phyloP scores from a whole-genome alignment of 1,140 invertebrate species.

The Heliconius hermathena region DNA sequence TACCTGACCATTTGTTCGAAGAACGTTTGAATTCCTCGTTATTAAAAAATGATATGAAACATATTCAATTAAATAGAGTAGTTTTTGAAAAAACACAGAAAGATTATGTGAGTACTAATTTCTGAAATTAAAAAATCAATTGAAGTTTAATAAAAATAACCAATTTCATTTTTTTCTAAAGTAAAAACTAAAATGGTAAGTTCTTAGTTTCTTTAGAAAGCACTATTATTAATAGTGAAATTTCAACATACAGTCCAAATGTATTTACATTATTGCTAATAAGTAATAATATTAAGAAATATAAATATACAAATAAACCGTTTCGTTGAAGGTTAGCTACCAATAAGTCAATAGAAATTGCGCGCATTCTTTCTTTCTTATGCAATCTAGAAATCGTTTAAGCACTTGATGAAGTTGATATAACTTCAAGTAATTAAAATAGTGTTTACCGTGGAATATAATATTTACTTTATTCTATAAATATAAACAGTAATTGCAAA shows the following conservation, averaged over 20 bases:
- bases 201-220: no score
- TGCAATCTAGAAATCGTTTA: neutral
- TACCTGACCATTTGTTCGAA: constrained; percentile 70
- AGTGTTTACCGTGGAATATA: no score
- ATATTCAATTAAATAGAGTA: constrained; percentile 54
- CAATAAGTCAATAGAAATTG: neutral
- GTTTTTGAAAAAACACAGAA: constrained; percentile 63
- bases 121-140: no score
- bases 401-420: no score
- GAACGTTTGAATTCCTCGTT: constrained; percentile 64
- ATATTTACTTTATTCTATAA: no score
- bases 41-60: constrained; percentile 67
- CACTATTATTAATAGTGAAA: no score
- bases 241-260: no score
- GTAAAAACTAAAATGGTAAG: no score
- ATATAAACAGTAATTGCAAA: no score
- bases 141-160: no score
- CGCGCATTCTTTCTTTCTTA: neutral
- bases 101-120: constrained; percentile 60
- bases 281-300: neutral
- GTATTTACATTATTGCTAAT: neutral
- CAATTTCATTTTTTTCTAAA: no score
- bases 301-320: neutral
- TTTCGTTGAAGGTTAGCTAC: neutral
- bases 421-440: no score